These are phyloP conservation scores for Atlantisia rogersi DNA, from an alignment of 2,113 vertebrate species.

Conservation along the genomic window DNA sequence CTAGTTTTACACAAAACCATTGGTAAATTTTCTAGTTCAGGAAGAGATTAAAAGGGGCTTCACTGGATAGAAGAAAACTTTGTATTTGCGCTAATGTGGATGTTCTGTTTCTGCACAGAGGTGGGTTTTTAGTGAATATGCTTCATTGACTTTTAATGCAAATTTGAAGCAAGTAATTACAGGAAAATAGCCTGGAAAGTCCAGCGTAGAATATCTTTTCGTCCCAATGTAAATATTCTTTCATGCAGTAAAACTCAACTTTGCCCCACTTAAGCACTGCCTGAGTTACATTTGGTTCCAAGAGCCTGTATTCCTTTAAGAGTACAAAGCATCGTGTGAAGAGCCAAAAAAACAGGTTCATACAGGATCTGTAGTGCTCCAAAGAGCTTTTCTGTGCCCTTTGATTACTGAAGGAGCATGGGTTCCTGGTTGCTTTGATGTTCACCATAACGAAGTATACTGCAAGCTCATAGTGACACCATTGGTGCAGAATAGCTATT, in stretches of 20 bases:
- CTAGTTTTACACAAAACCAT: not conserved
- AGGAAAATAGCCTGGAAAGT: not conserved
- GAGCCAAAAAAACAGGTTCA: not conserved
- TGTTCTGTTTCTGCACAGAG: not conserved
- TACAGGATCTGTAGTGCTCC: not conserved
- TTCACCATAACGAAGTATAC: not conserved
- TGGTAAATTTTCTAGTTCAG: not conserved
- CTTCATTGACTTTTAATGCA: not conserved
- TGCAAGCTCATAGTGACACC: not conserved
- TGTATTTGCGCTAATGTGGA: not conserved
- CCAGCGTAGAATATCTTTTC: not conserved
- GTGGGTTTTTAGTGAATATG: not conserved
- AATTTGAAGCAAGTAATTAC: not conserved
- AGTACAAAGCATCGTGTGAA: not conserved
- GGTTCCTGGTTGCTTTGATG: not conserved
- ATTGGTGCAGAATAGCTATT: not conserved
- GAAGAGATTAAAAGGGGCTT: not conserved
- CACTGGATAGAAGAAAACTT: not conserved
- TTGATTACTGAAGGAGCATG: not conserved
- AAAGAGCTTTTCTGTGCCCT: not conserved
- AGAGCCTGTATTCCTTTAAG: not conserved
- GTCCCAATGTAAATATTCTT: not conserved
- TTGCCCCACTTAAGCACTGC: not conserved
- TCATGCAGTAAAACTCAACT: not conserved
- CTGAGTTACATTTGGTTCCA: not conserved